These are phyloP conservation scores for Carabus problematicus DNA, from an alignment of 2,888 invertebrate species.

Conservation along the genomic window DNA sequence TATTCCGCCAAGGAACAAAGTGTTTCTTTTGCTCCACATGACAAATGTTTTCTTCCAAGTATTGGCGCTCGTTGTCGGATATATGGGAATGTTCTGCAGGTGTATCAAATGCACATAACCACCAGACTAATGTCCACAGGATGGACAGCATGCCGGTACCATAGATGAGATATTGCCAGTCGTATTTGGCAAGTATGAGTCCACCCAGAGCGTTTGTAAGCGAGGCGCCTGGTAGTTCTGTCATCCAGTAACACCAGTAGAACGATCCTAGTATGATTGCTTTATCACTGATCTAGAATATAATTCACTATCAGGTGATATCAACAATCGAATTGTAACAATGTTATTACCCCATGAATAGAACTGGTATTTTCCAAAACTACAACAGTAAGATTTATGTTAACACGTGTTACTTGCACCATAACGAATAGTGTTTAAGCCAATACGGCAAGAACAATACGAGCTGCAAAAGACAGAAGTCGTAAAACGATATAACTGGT, in stretches of 20 bases:
- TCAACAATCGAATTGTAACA: not conserved
- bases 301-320: not conserved
- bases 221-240: slow-evolving; percentile 60
- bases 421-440: slow-evolving; percentile 46
- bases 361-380: slow-evolving; percentile 48
- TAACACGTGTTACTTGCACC: slow-evolving; percentile 48
- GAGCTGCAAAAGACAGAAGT: slow-evolving; percentile 40
- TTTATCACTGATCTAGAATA: slow-evolving; percentile 19
- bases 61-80: slow-evolving; percentile 48
- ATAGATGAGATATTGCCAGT: slow-evolving; percentile 60
- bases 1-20: slow-evolving; percentile 46
- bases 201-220: slow-evolving; percentile 58
- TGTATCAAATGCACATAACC: slow-evolving; percentile 49
- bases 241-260: slow-evolving; percentile 59
- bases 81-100: slow-evolving; percentile 53
- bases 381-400: slow-evolving; percentile 52
- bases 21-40: slow-evolving; percentile 7
- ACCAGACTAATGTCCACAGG: slow-evolving; percentile 56
- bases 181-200: slow-evolving; percentile 53
- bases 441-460: slow-evolving; percentile 45
- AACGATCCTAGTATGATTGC: slow-evolving; percentile 57
- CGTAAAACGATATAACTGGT: too few species aligned
- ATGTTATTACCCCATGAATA: slow-evolving; percentile 16
- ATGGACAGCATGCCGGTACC: slow-evolving; percentile 48
- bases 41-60: slow-evolving; percentile 43